These are phyloP conservation scores for Trematomus bernacchii DNA, from an alignment of 2,797 vertebrate species.

Conservation along the genomic window DNA sequence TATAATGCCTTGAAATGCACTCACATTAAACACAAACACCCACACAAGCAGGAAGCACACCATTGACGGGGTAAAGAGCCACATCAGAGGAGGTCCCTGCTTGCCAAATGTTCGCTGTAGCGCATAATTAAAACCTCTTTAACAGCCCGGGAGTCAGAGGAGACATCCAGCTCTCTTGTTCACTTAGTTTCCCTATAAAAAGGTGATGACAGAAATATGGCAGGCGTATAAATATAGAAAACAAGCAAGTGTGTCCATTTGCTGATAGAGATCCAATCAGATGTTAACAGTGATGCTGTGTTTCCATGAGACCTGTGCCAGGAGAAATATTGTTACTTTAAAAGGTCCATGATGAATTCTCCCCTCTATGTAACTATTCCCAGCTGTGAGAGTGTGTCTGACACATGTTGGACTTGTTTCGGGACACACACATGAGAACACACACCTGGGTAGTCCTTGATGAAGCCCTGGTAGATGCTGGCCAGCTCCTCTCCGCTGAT, in stretches of 20 bases:
- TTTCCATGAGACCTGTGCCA: neutral
- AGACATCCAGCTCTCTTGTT: conserved; percentile 37
- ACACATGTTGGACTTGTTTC: neutral
- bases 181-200: conserved; percentile 16
- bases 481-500: conserved; percentile 92
- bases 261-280: neutral
- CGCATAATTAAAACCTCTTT: conserved; percentile 74
- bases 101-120: conserved; percentile 64
- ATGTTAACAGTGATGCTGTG: conserved; percentile 1
- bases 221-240: conserved; percentile 10
- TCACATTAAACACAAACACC: conserved; percentile 42
- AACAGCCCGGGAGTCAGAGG: conserved; percentile 46
- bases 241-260: conserved; percentile 11
- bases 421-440: neutral
- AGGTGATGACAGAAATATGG: conserved; percentile 24
- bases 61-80: conserved; percentile 65
- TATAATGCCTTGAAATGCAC: conserved; percentile 38
- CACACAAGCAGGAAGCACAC: conserved; percentile 41
- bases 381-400: neutral
- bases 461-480: conserved; percentile 92
- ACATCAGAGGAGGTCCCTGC: conserved; percentile 46
- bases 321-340: conserved; percentile 7
- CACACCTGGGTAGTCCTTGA: conserved; percentile 93
- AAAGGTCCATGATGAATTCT: neutral
- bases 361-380: too few species aligned